Conservation (phyloP, 2,797 vertebrate genomes). For the Gephyroberyx darwinii region DNA sequence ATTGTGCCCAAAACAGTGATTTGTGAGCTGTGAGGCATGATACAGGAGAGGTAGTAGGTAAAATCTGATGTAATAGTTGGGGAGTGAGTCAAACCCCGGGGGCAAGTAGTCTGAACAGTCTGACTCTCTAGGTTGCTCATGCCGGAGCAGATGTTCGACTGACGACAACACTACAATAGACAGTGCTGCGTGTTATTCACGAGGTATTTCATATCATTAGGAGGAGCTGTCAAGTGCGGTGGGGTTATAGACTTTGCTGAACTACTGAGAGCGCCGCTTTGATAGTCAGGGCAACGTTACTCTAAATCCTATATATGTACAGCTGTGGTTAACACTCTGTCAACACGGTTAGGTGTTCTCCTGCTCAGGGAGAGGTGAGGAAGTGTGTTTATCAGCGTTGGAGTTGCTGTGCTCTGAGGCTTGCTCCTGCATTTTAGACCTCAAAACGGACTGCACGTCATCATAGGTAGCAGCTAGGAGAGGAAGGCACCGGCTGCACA, state of each 20-base stretch:
- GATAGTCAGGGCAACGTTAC: background rate
- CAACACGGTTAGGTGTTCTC: slow-evolving; percentile 54
- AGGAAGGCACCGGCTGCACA: slow-evolving; percentile 88
- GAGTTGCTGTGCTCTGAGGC: slow-evolving; percentile 87
- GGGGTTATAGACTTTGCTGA: slow-evolving; percentile 19
- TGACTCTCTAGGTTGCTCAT: slow-evolving; percentile 72
- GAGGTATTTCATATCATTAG: slow-evolving; percentile 44
- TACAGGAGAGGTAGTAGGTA: slow-evolving; percentile 73
- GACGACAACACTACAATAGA: slow-evolving; percentile 71
- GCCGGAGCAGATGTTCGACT: slow-evolving; percentile 79
- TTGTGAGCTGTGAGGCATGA: slow-evolving; percentile 71
- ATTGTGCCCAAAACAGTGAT: slow-evolving; percentile 69
- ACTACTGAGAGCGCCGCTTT: slow-evolving; percentile 26
- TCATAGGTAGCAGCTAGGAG: slow-evolving; percentile 84
- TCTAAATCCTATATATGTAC: background rate
- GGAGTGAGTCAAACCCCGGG: slow-evolving; percentile 73
- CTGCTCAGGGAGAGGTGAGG: slow-evolving; percentile 79
- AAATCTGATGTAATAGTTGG: slow-evolving; percentile 77
- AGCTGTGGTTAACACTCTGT: slow-evolving; percentile 39
- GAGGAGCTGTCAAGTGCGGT: slow-evolving; percentile 29
- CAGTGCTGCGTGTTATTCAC: slow-evolving; percentile 49
- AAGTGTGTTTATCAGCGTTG: slow-evolving; percentile 78
- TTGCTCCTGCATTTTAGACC: slow-evolving; percentile 90
- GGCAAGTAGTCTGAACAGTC: slow-evolving; percentile 69
- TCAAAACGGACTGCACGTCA: slow-evolving; percentile 88